Percentiles rank a stretch among this genome's conserved stretches.
Conservation (phyloP, 2,113 vertebrate species). For the Machaerirhynchus nigripectus region DNA sequence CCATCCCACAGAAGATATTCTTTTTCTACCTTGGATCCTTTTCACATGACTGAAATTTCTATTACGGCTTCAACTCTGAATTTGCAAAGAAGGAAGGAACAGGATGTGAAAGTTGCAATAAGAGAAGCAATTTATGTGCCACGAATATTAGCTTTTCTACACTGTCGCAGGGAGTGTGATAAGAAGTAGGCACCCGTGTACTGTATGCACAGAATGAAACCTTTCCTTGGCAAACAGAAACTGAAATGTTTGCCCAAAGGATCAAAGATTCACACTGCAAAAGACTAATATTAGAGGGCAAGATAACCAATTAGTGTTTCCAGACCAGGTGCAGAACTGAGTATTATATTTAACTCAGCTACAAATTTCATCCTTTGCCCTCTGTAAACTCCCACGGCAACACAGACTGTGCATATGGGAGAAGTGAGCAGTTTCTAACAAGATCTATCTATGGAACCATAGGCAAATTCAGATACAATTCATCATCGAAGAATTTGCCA, state of each 20-base stretch:
- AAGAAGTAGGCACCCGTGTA: slow-evolving; percentile 22
- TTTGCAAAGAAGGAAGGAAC: not conserved
- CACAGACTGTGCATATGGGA: not conserved
- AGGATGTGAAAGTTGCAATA: not conserved
- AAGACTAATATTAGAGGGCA: slow-evolving; percentile 48
- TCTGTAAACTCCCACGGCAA: not conserved
- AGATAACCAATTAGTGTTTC: slow-evolving; percentile 35
- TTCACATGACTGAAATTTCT: not conserved
- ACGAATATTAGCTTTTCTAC: not conserved
- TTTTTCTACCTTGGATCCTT: not conserved
- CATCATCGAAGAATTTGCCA: not conserved
- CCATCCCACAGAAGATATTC: not conserved
- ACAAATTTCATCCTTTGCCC: slow-evolving; percentile 21
- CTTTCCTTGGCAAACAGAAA: slow-evolving; percentile 49
- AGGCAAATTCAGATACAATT: not conserved
- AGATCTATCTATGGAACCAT: not conserved
- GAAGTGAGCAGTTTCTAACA: not conserved
- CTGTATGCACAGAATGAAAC: slow-evolving; percentile 27
- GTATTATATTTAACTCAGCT: slow-evolving; percentile 35
- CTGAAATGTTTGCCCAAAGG: slow-evolving; percentile 60
- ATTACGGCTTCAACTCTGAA: not conserved
- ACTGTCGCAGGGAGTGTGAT: not conserved
- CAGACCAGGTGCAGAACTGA: slow-evolving; percentile 26
- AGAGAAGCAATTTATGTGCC: slow-evolving; percentile 3
- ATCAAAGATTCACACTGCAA: slow-evolving; percentile 37